Conservation (phyloP, 2,113 vertebrate genomes). For the Pao palembangensis region DNA sequence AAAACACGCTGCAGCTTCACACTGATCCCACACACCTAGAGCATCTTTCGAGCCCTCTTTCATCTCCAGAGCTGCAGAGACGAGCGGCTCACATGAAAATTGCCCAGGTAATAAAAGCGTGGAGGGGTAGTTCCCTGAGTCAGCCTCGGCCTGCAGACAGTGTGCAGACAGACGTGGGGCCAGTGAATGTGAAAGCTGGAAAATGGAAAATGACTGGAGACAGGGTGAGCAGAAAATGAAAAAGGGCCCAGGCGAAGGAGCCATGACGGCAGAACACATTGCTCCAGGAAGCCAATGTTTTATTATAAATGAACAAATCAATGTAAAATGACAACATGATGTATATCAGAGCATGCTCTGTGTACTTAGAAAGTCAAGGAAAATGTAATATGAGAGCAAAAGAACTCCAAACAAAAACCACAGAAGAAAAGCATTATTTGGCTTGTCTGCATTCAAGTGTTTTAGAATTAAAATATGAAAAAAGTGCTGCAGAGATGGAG, state of each 20-base stretch:
- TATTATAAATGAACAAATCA: slow-evolving; percentile 26
- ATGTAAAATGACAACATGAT: slow-evolving; percentile 1
- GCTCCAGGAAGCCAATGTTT: slow-evolving; percentile 13
- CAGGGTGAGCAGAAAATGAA: neutral
- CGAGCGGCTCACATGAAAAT: slow-evolving; percentile 36
- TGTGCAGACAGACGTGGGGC: slow-evolving; percentile 55
- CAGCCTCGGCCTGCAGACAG: slow-evolving; percentile 47
- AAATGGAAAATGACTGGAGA: slow-evolving; percentile 17
- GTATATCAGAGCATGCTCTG: neutral
- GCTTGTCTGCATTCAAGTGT: neutral
- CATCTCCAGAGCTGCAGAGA: slow-evolving; percentile 47
- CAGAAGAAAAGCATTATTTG: neutral
- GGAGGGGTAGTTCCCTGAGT: slow-evolving; percentile 44
- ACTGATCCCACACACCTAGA: slow-evolving; percentile 47
- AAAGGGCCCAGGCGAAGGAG: neutral
- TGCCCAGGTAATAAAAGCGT: slow-evolving; percentile 47
- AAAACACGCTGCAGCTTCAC: slow-evolving; percentile 39
- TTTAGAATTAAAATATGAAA: neutral
- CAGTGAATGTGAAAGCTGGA: slow-evolving; percentile 51
- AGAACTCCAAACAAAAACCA: neutral
- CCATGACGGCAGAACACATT: slow-evolving; percentile 13
- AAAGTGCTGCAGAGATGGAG: no score
- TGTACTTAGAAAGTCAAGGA: neutral
- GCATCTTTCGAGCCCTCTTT: slow-evolving; percentile 38
- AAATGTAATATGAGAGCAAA: neutral